phyloP scores from a whole-genome alignment of 2,888 invertebrate species.

The Thymelicus sylvestris region DNA sequence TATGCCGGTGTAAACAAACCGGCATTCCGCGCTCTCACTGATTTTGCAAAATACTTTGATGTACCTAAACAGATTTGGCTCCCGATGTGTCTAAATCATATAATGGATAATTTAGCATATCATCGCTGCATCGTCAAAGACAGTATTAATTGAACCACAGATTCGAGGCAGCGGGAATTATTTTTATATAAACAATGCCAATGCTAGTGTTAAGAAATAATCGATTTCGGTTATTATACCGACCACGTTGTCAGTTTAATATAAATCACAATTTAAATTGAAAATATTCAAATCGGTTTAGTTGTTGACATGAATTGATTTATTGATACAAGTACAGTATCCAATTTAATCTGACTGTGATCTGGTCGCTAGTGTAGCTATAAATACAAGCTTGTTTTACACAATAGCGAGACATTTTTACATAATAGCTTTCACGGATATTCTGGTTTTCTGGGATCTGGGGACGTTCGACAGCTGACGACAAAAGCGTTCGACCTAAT shows the following conservation, averaged over 20 bases:
- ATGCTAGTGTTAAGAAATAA: conserved; percentile 10
- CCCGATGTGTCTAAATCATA: conserved; percentile 33
- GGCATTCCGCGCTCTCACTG: conserved; percentile 33
- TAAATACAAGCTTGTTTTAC: conserved; percentile 31
- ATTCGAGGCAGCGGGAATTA: conserved; percentile 11
- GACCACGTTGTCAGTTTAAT: neutral
- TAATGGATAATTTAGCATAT: conserved; percentile 32
- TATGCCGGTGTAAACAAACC: conserved; percentile 72
- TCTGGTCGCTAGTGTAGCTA: conserved; percentile 15
- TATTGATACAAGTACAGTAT: conserved; percentile 14
- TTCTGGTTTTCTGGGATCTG: conserved; percentile 65
- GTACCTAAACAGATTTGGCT: conserved; percentile 31
- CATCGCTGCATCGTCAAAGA: conserved; percentile 15
- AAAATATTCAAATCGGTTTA: neutral
- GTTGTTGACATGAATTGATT: conserved; percentile 4
- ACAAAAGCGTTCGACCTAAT: conserved; percentile 45
- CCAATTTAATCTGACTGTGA: conserved; percentile 9
- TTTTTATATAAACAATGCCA: conserved; percentile 30
- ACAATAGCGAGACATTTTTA: conserved; percentile 35
- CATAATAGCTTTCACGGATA: conserved; percentile 32
- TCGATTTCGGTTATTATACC: neutral
- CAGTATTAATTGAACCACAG: conserved; percentile 16
- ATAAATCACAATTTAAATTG: conserved; percentile 1
- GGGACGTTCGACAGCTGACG: conserved; percentile 74
- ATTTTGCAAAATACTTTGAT: conserved; percentile 23